phyloP scores from a whole-genome alignment of 2,113 vertebrate species.

The Physeter macrocephalus region DNA sequence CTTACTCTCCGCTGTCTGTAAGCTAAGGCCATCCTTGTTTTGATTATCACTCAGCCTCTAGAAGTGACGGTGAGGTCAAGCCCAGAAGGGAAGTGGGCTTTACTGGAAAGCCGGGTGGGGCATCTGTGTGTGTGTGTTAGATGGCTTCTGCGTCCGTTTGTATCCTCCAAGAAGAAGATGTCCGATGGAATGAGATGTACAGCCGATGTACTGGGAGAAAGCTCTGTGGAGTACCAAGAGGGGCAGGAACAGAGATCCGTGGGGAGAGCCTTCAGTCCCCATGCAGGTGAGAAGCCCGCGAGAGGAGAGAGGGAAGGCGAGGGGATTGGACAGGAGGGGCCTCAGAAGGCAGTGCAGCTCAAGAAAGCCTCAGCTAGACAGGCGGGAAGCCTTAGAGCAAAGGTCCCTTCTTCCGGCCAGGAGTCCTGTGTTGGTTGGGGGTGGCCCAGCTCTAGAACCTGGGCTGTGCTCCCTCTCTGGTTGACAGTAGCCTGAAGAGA shows the following conservation, averaged over 20 bases:
- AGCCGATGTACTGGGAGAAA: not conserved
- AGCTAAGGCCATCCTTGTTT: not conserved
- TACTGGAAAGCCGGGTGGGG: not conserved
- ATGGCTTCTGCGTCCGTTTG: not conserved
- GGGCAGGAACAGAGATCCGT: no score
- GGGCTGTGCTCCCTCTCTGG: rapidly evolving
- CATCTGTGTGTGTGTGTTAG: not conserved
- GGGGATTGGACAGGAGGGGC: not conserved
- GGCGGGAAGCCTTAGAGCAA: not conserved
- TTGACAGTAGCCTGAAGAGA: not conserved
- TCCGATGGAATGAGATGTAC: not conserved
- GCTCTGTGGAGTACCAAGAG: not conserved
- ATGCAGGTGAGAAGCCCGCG: not conserved
- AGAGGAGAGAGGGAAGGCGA: not conserved
- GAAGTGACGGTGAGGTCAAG: not conserved
- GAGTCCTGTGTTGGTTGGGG: not conserved
- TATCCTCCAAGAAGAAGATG: not conserved
- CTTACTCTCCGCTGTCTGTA: not conserved
- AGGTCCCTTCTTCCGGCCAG: not conserved
- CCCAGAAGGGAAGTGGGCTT: not conserved
- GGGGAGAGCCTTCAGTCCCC: not conserved
- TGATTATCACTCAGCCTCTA: not conserved
- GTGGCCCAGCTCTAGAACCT: not conserved
- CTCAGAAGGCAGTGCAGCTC: not conserved
- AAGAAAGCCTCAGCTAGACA: not conserved